Percentiles rank a stretch among this genome's conserved stretches.
Conservation (phyloP, 2,888 invertebrate genomes). For the Yponomeuta malinellus region DNA sequence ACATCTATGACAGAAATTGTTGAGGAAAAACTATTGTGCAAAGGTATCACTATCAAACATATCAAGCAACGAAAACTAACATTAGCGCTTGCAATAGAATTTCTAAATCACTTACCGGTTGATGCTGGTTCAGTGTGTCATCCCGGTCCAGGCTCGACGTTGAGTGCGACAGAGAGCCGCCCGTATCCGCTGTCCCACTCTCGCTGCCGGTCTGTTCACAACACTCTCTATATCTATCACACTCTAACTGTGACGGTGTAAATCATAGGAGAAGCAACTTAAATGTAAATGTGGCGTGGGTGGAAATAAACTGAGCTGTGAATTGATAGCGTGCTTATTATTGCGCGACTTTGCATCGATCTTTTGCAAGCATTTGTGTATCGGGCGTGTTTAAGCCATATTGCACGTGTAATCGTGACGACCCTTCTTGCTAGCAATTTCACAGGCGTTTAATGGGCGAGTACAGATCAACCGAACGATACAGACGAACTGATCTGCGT, state of each 20-base stretch:
- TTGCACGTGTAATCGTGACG: too few relatives aligned
- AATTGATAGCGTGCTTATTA: not conserved
- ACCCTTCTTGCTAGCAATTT: not conserved
- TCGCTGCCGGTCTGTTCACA: conserved; percentile 66
- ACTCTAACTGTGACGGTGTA: conserved; percentile 32
- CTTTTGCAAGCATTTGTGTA: not conserved
- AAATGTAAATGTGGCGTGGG: conserved; percentile 11
- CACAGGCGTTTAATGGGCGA: not conserved
- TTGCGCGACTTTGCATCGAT: not conserved
- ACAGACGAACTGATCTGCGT: too few relatives aligned
- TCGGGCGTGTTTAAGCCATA: not conserved
- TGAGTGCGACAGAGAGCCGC: conserved; percentile 85
- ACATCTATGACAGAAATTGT: too few relatives aligned
- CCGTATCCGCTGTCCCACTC: conserved; percentile 77
- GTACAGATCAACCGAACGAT: not conserved
- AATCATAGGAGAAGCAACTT: conserved; percentile 19
- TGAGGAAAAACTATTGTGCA: too few relatives aligned
- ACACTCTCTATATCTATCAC: conserved; percentile 40
- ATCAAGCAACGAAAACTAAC: not conserved
- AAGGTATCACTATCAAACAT: too few relatives aligned
- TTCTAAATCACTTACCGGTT: conserved; percentile 56
- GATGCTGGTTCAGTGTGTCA: conserved; percentile 77
- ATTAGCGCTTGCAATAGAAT: not conserved
- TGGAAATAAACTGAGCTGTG: not conserved
- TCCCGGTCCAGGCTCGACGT: conserved; percentile 92